These are phyloP conservation scores for Spodoptera picta DNA, from an alignment of 2,888 invertebrate species.

Conservation along the genomic window DNA sequence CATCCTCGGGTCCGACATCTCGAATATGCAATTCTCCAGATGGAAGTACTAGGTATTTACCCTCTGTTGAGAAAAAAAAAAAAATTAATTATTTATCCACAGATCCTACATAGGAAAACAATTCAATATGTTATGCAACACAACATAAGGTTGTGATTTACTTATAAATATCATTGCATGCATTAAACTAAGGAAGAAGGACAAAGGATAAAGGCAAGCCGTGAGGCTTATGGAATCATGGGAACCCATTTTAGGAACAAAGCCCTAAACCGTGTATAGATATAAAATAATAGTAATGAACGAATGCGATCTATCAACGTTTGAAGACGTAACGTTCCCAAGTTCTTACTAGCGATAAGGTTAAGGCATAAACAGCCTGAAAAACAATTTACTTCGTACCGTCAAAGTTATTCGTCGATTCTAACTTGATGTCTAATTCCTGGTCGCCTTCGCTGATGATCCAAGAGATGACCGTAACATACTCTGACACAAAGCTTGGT, in stretches of 20 bases:
- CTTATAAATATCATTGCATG: slow-evolving; percentile 83
- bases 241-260: slow-evolving; percentile 74
- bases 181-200: slow-evolving; percentile 89
- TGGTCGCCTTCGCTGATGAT: slow-evolving; percentile 92
- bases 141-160: slow-evolving; percentile 82
- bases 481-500: slow-evolving; percentile 97
- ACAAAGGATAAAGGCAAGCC: slow-evolving; percentile 87
- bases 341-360: slow-evolving; percentile 24
- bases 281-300: slow-evolving; percentile 28
- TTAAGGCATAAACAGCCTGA: slow-evolving; percentile 44
- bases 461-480: slow-evolving; percentile 95
- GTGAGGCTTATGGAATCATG: slow-evolving; percentile 88
- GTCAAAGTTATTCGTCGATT: slow-evolving; percentile 74
- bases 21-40: slow-evolving; percentile 98
- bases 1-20: slow-evolving; percentile 98
- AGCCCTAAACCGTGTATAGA: slow-evolving; percentile 61
- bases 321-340: slow-evolving; percentile 12
- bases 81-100: slow-evolving; percentile 39
- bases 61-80: slow-evolving; percentile 89
- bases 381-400: slow-evolving; percentile 69
- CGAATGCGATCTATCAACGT: slow-evolving; percentile 18
- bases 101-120: slow-evolving; percentile 19
- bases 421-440: slow-evolving; percentile 84
- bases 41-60: slow-evolving; percentile 97
- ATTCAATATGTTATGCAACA: slow-evolving; percentile 56